Evolutionary conservation across 2,797 vertebrate genomes (phyloP).

Genomic region (Diceros bicornis): DNA sequence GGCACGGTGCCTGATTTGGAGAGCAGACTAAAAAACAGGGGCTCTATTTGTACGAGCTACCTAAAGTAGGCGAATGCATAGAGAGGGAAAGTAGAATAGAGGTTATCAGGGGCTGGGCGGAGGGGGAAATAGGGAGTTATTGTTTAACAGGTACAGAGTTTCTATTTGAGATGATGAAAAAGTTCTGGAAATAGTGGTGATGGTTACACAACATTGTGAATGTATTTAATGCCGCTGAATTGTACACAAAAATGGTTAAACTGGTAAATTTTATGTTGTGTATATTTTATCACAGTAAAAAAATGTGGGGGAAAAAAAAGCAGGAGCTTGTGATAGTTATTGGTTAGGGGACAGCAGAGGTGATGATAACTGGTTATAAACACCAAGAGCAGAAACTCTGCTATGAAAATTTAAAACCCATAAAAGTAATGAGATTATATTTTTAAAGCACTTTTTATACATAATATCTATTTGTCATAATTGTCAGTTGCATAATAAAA

Average conservation of each 20-base stretch:
- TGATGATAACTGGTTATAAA: background rate
- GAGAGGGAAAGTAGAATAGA: background rate
- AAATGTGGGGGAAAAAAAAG: background rate
- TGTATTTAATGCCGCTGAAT: background rate
- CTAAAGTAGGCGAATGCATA: background rate
- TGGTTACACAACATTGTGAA: background rate
- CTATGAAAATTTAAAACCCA: constrained; percentile 42
- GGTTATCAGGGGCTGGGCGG: background rate
- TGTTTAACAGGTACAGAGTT: background rate
- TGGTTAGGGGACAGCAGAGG: background rate
- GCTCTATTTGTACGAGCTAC: background rate
- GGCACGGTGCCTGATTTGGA: background rate
- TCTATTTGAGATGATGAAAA: background rate
- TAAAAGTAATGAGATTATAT: constrained; percentile 59
- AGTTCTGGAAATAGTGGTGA: background rate
- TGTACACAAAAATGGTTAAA: background rate
- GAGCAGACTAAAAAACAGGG: background rate
- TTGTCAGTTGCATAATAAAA: constrained; percentile 59
- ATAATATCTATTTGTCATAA: constrained; percentile 53
- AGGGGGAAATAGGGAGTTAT: background rate
- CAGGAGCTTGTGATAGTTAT: background rate
- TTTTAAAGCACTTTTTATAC: constrained; percentile 55
- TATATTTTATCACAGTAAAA: constrained; percentile 43
- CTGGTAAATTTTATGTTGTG: constrained; percentile 19
- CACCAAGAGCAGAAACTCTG: background rate